These are phyloP conservation scores for Telmatherina bonti DNA, from an alignment of 2,797 vertebrate genomes.

Conservation along the genomic window DNA sequence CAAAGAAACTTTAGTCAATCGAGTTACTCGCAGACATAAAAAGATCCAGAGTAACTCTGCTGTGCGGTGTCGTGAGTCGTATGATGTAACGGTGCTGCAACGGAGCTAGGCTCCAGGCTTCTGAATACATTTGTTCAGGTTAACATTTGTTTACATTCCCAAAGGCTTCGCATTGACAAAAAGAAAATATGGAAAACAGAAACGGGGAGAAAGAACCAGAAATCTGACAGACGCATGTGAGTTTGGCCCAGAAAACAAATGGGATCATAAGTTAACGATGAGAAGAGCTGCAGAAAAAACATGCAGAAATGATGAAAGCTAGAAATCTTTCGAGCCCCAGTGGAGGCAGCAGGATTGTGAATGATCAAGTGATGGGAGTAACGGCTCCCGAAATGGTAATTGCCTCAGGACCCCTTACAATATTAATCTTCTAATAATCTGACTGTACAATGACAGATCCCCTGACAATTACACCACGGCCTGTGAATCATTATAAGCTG, in stretches of 20 bases:
- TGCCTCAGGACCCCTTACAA: constrained; percentile 60
- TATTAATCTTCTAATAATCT: constrained; percentile 73
- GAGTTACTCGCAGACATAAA: constrained; percentile 6
- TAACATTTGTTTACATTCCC: constrained; percentile 1
- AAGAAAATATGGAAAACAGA: not conserved
- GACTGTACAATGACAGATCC: constrained; percentile 60
- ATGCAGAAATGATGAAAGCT: constrained; percentile 53
- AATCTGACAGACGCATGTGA: not conserved
- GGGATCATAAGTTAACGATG: constrained; percentile 41
- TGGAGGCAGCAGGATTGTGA: constrained; percentile 34
- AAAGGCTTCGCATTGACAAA: not conserved
- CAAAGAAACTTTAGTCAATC: constrained; percentile 15
- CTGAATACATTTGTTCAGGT: constrained; percentile 24
- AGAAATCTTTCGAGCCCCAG: constrained; percentile 43
- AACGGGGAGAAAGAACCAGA: not conserved
- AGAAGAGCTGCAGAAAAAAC: constrained; percentile 37
- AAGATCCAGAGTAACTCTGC: not conserved
- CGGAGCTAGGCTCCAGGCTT: not conserved
- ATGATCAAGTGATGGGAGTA: constrained; percentile 40
- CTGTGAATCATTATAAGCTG: constrained; percentile 50
- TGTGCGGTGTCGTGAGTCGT: not conserved
- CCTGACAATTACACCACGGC: constrained; percentile 53
- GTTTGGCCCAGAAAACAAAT: constrained; percentile 36
- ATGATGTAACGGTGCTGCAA: constrained; percentile 21
- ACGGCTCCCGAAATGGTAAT: constrained; percentile 49